Evolutionary conservation across 2,888 invertebrate genomes (phyloP), one percentile per base, ranked within the genome.

Genomic region (Leptopilina drosophilae): DNA sequence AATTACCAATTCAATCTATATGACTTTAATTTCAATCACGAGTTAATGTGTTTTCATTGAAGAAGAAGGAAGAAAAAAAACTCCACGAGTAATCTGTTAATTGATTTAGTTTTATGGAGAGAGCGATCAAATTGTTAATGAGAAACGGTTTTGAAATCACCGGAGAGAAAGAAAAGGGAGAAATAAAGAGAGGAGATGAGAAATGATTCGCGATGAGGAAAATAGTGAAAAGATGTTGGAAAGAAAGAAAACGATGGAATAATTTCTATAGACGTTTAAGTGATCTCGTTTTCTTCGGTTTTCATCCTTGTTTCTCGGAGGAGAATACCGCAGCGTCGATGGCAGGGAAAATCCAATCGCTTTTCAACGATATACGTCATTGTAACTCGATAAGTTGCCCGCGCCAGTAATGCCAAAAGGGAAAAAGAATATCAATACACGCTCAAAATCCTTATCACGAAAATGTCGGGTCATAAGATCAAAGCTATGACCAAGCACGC

Each of bases 341-440:
- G 86, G 86, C 84, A 80, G 81, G 83, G 84, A 86, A 88, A 88
- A 88, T 88, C 85, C 88, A 88, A 87, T 88, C 86, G 87, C 85
- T 86, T 86, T 83, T 83, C 84, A 80, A 82, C 87, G 85, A 86
- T 86, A 86, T 85, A 86, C 86, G 86, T 86, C 85, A 85, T 84
- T 88, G 87, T 87, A 87, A 87, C 87, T 87, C 85, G 85, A 88
- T 87, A 88, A 88, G 86, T 86, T 86, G 84, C 33, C 80, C 64
- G 81, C 82, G 81, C 82, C 64, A 33, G 83, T 84, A 85, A 83
- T 81, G 81, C 77, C 81, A 77, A 77, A 78, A 40, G 73, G 76
- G 20, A 20, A 14, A 8, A 65, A 56, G 33, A 56, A 73, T 73
- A 73, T 73, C 73, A 56, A 53, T 56, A 56, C 53, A 73, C 53